Evolutionary conservation across 2,113 vertebrate species (phyloP).

Genomic region (Motacilla alba): DNA sequence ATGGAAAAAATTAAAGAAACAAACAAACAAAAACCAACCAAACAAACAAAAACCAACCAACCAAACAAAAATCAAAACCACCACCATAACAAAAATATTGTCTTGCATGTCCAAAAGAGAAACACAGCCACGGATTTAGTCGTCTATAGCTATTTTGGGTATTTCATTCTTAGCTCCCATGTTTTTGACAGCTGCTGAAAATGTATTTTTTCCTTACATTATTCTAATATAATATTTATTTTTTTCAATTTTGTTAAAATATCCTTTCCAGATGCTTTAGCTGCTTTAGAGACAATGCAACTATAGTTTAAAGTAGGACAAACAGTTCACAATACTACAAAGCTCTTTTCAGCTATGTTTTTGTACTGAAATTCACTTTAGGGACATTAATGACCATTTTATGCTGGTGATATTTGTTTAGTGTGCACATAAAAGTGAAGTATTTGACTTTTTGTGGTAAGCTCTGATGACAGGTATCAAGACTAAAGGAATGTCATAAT

Average conservation of each 20-base stretch:
- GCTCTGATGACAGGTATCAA: background rate
- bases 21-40: background rate
- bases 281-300: background rate
- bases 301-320: background rate
- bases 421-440: background rate
- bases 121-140: background rate
- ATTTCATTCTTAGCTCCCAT: background rate
- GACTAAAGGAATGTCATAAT: background rate
- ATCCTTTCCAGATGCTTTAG: background rate
- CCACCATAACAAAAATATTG: rapidly evolving
- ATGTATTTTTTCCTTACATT: background rate
- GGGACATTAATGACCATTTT: background rate
- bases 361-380: background rate
- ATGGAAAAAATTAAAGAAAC: too few relatives aligned
- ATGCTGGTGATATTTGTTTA: background rate
- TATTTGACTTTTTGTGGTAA: background rate
- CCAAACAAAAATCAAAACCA: background rate
- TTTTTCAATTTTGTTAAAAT: background rate
- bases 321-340: background rate
- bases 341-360: background rate
- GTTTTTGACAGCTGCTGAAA: background rate
- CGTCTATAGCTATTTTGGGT: background rate
- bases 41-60: too few relatives aligned
- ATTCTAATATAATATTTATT: background rate
- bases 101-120: background rate